Base-by-base conservation (phyloP, 2,113 vertebrate species). In the Callipepla californica region DNA sequence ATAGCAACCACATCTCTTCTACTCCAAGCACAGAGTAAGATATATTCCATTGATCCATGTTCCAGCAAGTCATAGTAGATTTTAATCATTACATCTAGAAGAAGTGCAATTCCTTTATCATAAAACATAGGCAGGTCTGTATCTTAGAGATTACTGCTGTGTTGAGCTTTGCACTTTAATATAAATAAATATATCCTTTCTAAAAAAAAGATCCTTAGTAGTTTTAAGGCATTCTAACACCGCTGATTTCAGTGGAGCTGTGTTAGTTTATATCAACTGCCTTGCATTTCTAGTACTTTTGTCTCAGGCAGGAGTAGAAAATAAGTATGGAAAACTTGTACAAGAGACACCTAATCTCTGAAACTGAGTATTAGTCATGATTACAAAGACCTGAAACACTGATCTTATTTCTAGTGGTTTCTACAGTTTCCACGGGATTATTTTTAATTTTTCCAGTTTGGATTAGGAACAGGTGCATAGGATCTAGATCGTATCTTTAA, bases 1-100 rank as follows among this genome's bases (percentile, higher is more conserved):
- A 76, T 85, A 89, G 51, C n/a, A 70, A 58, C 47, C 30, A 25
- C 38, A 42, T 42, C 9, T 47, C 69, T 91, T 62, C 70, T 53
- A 2, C 36, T 40, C 40, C 36, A 73, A 51, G 23, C 25, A 16
- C 0, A 53, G 9, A 61, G 47, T 32, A 87, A 30, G 25, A 8
- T 51, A 57, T n/a, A 58, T 63, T 88, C 83, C 75, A 85, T 87
- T 92, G 89, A 95, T 58, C 53, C 36, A 5, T 51, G 84, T 87
- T 94, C 79, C 84, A 95, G 68, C 48, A 95, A 96, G 67, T 69
- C 78, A 90, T 42, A 93, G 82, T 22, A 85, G 95, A 87, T 91
- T 84, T 89, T 76, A 95, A 85, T 96, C 76, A 70, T 42, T 87
- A 50, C 59, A 61, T 80, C 48, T 80, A 58, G 72, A 93, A 92